Base-by-base conservation (phyloP, 2,113 vertebrate species). In the Trogon melanurus region DNA sequence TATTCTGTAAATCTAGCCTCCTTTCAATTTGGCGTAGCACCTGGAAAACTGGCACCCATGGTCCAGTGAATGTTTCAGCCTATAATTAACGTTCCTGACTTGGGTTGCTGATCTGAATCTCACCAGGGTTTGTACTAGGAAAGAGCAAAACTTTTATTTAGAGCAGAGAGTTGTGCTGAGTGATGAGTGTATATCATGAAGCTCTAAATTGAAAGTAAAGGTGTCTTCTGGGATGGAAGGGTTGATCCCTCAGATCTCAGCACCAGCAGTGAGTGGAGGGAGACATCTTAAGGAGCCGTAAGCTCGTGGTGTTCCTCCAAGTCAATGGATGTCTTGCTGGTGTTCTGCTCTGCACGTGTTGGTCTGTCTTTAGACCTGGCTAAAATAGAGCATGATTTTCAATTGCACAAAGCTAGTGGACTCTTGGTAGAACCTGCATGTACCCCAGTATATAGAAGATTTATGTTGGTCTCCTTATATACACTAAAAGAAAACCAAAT, bases 161-260 rank as follows among this genome's bases (percentile, higher is more conserved):
- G 30, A 11, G 7, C 13, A 61, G 34, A 53, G 27, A 3, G 4
- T 3, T 65, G 9, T 75, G 51, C 19, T 54, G 15, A 73, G 41
- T 1, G 0, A n/a, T 67, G 1, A 34, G 30, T 27, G 11, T 23
- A 5, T 1, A 10, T 66, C 7, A 58, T 4, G 60, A 80, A 79
- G 9, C 21, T 72, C 30, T 65, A 41, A 71, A 41, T 2, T 27
- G 30, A 92, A 58, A 69, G 25, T 3, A 76, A 13, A 66, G 3
- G 1, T 71, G 5, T 54, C 26, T 57, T 70, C 15, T 48, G 32
- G 11, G 15, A 14, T 71, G 58, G 17, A 67, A 34, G 8, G 5
- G 4, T 87, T 72, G 22, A 17, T 74, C 27, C 17, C 15, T 38
- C 32, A 86, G 25, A 34, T 81, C 26, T 88, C 16, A 4, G 20